Evolutionary conservation across 1,140 invertebrate genomes (phyloP).

Genomic region (Platyura marginata): DNA sequence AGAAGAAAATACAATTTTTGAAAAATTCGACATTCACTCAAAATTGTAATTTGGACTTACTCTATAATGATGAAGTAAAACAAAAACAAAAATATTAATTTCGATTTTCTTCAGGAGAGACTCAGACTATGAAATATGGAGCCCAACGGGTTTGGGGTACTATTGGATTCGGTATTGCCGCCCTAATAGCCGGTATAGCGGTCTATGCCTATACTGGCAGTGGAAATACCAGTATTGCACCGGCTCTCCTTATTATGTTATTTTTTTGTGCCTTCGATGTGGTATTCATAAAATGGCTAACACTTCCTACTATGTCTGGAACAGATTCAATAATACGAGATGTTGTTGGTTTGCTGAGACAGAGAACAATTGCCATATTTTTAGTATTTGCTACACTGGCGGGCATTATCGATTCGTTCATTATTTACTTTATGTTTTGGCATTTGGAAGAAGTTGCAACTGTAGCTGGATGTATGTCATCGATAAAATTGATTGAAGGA

Average conservation of each 20-base stretch:
- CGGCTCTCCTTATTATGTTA: conserved; percentile 43
- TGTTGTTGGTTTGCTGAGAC: conserved; percentile 33
- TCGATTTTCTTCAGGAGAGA: conserved; percentile 5
- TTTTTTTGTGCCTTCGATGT: conserved; percentile 40
- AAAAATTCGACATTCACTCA: no score
- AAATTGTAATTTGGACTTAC: no score
- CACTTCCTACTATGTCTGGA: conserved; percentile 43
- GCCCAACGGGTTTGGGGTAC: conserved; percentile 62
- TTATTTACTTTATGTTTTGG: conserved; percentile 66
- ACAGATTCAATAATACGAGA: conserved; percentile 43
- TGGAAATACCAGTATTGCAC: conserved; percentile 32
- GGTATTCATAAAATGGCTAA: conserved; percentile 36
- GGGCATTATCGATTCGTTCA: conserved; percentile 55
- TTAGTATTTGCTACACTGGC: conserved; percentile 46
- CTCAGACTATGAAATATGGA: conserved; percentile 43
- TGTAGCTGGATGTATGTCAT: conserved; percentile 31
- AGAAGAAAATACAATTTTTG: no score
- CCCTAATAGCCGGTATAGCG: conserved; percentile 40
- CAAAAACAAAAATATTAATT: no score
- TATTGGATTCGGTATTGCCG: conserved; percentile 49
- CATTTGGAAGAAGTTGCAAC: conserved; percentile 51
- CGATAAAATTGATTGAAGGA: conserved; percentile 58
- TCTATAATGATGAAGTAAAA: no score
- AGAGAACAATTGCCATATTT: conserved; percentile 42
- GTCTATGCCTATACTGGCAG: conserved; percentile 19